Conservation (phyloP, 2,888 invertebrate genomes). For the Stenodema calcarata region DNA sequence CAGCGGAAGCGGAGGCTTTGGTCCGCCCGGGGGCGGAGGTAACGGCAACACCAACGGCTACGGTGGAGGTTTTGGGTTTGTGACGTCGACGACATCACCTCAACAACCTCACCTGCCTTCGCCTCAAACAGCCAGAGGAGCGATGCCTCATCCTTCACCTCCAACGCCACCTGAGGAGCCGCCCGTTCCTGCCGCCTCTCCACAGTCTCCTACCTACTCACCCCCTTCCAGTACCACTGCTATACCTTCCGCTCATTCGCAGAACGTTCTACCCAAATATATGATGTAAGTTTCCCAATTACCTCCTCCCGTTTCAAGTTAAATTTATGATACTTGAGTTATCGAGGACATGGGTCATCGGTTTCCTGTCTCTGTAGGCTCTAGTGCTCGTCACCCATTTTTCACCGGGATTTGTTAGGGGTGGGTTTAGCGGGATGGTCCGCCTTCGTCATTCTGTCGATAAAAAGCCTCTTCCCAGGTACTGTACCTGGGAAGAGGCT, state of each 20-base stretch:
- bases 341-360: background rate
- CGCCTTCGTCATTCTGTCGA: no score
- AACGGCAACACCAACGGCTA: background rate
- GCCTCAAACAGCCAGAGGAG: constrained; percentile 29
- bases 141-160: constrained; percentile 52
- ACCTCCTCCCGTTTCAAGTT: background rate
- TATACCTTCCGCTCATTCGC: constrained; percentile 60
- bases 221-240: constrained; percentile 55
- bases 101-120: constrained; percentile 13
- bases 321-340: background rate
- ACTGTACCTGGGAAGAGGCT: no score
- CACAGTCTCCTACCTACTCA: constrained; percentile 25
- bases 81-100: constrained; percentile 33
- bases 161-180: constrained; percentile 60
- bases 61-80: constrained; percentile 16
- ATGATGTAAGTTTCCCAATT: constrained; percentile 64
- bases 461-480: no score
- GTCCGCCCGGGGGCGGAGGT: background rate
- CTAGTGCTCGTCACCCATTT: no score
- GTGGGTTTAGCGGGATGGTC: no score
- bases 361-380: no score
- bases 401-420: no score
- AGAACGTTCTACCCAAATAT: constrained; percentile 63
- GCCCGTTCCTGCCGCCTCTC: constrained; percentile 17
- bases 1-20: constrained; percentile 16